Evolutionary conservation across 2,113 vertebrate species (phyloP), one percentile per base, ranked within the genome.

Genomic region (Gymnarchus niloticus): DNA sequence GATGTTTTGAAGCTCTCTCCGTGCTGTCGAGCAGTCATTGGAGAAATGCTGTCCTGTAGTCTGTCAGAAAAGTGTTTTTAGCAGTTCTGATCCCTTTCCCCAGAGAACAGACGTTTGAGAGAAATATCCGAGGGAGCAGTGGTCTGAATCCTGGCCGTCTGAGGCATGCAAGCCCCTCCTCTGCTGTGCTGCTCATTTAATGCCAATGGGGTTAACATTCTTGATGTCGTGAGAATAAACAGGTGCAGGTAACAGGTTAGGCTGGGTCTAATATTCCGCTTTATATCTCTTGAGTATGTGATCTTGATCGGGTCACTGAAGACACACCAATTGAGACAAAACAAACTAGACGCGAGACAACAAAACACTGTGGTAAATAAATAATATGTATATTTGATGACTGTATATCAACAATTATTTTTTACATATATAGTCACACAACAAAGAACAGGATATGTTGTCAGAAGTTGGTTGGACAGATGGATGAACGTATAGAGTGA

Each of bases 31-130:
- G 33, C 65, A 73, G 65, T 73, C 65, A 73, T 19, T 73, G 65
- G 65, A 73, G 65, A 33, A 73, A 73, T 28, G 41, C 65, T 73
- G 65, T 73, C 65, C 65, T 41, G 65, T 73, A 73, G 33, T 73
- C 14, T 73, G 65, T 73, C 33, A 37, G 65, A 21, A 73, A 37
- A 73, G 14, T 41, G 33, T 73, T 41, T 73, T 65, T 65, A 73
- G 14, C 33, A 41, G 33, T 19, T 73, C 65, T 41, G 33, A 73
- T 73, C 28, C 41, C 19, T 41, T 73, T 73, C 65, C 41, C 65
- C 19, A 41, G 65, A 73, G 65, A 73, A 19, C 65, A 41, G 33
- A 73, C 5, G 5, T 73, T 73, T 2, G 65, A 73, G 65, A 73
- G 65, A 73, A 73, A 73, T 19, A 73, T 73, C 33, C 65, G 28